These are phyloP conservation scores for Gallinago stenura DNA, from an alignment of 2,797 vertebrate species.

Conservation along the genomic window DNA sequence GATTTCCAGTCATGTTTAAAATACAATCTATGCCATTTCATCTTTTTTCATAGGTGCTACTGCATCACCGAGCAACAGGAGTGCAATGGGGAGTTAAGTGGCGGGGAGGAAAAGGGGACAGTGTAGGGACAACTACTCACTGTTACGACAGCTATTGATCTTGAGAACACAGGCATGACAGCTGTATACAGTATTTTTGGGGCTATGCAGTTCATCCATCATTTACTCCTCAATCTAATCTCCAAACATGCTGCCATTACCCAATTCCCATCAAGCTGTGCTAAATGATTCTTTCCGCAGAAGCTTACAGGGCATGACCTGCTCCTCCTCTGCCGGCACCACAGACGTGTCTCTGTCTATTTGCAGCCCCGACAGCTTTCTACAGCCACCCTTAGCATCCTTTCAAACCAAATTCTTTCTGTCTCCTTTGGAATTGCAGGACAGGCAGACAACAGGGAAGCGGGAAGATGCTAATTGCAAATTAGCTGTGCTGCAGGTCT, in stretches of 20 bases:
- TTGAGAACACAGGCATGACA: not conserved
- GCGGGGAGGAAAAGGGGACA: not conserved
- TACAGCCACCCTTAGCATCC: not conserved
- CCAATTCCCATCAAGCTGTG: not conserved
- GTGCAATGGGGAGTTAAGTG: not conserved
- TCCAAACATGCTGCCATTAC: not conserved
- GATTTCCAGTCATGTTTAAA: slow-evolving; percentile 8
- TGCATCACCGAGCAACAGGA: not conserved
- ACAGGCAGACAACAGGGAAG: not conserved
- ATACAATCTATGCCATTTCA: not conserved
- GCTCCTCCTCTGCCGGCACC: not conserved
- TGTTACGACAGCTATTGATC: not conserved
- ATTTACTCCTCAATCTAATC: not conserved
- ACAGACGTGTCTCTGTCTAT: not conserved
- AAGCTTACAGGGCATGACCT: not conserved
- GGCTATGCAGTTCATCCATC: not conserved
- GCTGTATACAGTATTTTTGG: not conserved
- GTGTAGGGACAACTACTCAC: not conserved
- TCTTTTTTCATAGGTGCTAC: not conserved
- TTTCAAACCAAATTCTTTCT: not conserved
- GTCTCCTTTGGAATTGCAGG: not conserved
- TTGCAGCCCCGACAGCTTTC: not conserved
- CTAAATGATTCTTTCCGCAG: slow-evolving; percentile 16
- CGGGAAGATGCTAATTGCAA: slow-evolving; percentile 2
- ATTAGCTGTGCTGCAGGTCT: not conserved